A percentile compares a stretch with the other conserved stretches of the same genome.
Evolutionary conservation across 1,140 invertebrate genomes (phyloP).

Genomic region (Oreohelix idahoensis): DNA sequence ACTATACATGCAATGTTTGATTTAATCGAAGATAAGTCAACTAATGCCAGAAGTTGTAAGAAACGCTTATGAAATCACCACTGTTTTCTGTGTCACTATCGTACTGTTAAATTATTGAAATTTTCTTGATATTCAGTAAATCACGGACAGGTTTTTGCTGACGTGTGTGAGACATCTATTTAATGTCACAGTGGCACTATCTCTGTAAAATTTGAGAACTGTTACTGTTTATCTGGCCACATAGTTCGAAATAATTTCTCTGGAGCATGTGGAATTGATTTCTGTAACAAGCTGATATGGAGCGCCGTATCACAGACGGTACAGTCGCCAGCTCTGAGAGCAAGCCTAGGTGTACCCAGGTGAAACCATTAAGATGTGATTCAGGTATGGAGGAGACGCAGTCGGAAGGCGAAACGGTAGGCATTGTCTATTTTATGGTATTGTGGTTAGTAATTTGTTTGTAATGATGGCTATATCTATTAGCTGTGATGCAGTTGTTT

Average conservation of each 20-base stretch:
- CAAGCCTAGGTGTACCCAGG: constrained; percentile 3
- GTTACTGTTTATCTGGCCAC: not conserved
- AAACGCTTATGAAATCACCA: no score
- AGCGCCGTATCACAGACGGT: not conserved
- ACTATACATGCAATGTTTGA: no score
- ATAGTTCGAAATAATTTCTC: not conserved
- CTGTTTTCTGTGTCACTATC: no score
- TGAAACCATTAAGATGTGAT: constrained; percentile 3
- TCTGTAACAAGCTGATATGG: not conserved
- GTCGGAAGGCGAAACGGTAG: not conserved
- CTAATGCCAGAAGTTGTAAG: no score
- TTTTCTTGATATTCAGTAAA: no score
- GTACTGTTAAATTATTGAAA: no score
- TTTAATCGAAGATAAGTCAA: no score
- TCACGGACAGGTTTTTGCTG: no score
- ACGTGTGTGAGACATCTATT: no score
- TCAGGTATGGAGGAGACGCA: constrained; percentile 6
- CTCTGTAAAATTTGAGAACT: not conserved
- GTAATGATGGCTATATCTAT: no score
- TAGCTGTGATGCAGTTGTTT: no score
- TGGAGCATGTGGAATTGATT: not conserved
- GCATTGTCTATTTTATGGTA: not conserved
- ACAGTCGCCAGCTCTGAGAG: not conserved
- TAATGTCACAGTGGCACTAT: no score
- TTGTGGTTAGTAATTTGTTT: not conserved